Conservation (phyloP, 2,797 vertebrate species). For the Syngnathus acus region DNA sequence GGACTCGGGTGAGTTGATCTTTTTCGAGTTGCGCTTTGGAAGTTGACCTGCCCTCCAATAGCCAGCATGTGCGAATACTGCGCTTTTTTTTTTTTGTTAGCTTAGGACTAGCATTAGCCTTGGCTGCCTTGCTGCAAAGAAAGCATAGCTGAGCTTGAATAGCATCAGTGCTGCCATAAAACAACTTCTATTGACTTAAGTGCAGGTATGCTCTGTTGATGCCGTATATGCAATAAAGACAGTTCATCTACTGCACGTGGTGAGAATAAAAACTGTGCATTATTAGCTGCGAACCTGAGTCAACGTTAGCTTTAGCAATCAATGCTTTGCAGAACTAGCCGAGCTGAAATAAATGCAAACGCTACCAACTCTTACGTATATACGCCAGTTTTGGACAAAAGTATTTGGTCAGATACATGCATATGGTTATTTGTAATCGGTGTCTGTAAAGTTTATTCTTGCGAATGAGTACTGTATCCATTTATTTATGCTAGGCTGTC, state of each 20-base stretch:
- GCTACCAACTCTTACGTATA: background rate
- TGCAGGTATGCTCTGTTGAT: background rate
- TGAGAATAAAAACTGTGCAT: background rate
- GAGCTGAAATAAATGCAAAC: background rate
- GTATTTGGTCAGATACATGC: background rate
- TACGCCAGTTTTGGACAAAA: background rate
- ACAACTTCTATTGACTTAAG: background rate
- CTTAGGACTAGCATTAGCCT: slow-evolving; percentile 24
- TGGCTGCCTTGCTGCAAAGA: slow-evolving; percentile 15
- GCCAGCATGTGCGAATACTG: background rate
- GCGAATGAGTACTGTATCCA: background rate
- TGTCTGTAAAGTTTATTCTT: background rate
- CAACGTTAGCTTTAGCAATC: slow-evolving; percentile 4
- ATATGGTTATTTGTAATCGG: background rate
- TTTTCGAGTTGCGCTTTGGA: background rate
- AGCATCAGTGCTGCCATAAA: background rate
- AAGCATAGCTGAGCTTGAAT: slow-evolving; percentile 5
- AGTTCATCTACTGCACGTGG: background rate
- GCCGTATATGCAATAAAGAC: background rate
- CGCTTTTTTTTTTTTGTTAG: background rate
- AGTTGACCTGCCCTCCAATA: background rate
- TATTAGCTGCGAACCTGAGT: background rate
- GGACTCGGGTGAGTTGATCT: slow-evolving; percentile 31
- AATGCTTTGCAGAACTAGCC: background rate
- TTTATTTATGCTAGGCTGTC: background rate